These are phyloP conservation scores for Osedax frankpressi DNA, from an alignment of 2,888 invertebrate genomes.

Conservation along the genomic window DNA sequence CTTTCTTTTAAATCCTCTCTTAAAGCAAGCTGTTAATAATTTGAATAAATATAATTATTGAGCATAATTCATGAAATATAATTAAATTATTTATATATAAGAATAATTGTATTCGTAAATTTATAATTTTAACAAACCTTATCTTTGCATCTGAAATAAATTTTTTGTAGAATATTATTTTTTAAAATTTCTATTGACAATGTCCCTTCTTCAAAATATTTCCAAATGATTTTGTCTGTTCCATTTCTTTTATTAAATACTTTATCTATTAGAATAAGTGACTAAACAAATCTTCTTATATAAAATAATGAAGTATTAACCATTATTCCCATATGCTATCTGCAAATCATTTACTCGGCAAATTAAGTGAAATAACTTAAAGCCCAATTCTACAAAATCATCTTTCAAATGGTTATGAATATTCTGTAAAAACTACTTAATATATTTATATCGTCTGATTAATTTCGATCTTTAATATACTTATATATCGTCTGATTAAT, in stretches of 20 bases:
- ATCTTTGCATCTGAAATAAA: constrained; percentile 41
- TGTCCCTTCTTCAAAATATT: constrained; percentile 32
- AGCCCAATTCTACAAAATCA: not conserved
- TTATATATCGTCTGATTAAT: no score
- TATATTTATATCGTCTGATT: no score
- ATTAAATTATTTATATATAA: not conserved
- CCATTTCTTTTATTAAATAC: constrained; percentile 20
- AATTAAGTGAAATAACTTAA: not conserved
- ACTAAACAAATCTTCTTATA: not conserved
- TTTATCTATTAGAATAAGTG: not conserved
- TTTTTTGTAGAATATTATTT: constrained; percentile 38
- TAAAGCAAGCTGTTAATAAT: constrained; percentile 32
- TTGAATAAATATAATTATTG: not conserved
- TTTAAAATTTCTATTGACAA: constrained; percentile 42
- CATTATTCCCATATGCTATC: not conserved
- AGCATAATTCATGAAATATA: not conserved
- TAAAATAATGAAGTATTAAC: not conserved
- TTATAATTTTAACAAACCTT: constrained; percentile 34
- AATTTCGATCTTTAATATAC: no score
- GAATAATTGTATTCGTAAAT: no score
- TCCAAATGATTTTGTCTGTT: constrained; percentile 31
- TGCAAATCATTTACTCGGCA: not conserved
- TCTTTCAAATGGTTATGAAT: not conserved
- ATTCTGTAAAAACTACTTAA: no score
- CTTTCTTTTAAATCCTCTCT: constrained; percentile 36